These are phyloP conservation scores for Trinectes maculatus DNA, from an alignment of 2,113 vertebrate species.

Conservation along the genomic window DNA sequence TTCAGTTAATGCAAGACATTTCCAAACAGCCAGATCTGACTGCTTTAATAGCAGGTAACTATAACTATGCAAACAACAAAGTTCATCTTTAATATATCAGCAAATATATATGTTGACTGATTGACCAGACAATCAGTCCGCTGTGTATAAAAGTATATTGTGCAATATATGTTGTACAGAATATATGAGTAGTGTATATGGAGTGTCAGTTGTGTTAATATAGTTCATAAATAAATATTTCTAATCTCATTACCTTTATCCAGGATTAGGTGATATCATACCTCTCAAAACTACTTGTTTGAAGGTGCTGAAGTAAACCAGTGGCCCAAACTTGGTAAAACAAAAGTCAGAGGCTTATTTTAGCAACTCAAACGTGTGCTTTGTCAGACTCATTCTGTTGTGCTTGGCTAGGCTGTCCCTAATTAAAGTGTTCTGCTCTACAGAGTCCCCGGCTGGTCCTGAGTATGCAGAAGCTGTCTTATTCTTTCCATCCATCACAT, in stretches of 20 bases:
- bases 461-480: constrained; percentile 74
- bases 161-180: constrained; percentile 1
- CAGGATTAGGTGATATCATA: constrained; percentile 49
- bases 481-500: constrained; percentile 77
- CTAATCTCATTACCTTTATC: constrained; percentile 46
- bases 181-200: no score
- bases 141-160: no score
- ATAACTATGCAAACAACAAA: no score
- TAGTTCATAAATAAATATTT: no score
- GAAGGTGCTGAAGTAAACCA: constrained; percentile 48
- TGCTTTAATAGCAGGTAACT: no score
- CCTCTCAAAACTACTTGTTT: constrained; percentile 40
- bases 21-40: no score
- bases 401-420: constrained; percentile 71
- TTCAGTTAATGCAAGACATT: no score
- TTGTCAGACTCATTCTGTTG: constrained; percentile 73
- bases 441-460: constrained; percentile 69
- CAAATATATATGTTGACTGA: no score
- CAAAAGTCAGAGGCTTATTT: constrained; percentile 70
- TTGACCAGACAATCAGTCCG: no score
- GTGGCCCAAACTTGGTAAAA: constrained; percentile 51
- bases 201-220: no score
- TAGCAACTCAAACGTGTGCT: constrained; percentile 63
- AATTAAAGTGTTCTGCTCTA: constrained; percentile 83
- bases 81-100: no score